These are phyloP conservation scores for Plagiodera versicolora DNA, from an alignment of 2,888 invertebrate species.

Conservation along the genomic window DNA sequence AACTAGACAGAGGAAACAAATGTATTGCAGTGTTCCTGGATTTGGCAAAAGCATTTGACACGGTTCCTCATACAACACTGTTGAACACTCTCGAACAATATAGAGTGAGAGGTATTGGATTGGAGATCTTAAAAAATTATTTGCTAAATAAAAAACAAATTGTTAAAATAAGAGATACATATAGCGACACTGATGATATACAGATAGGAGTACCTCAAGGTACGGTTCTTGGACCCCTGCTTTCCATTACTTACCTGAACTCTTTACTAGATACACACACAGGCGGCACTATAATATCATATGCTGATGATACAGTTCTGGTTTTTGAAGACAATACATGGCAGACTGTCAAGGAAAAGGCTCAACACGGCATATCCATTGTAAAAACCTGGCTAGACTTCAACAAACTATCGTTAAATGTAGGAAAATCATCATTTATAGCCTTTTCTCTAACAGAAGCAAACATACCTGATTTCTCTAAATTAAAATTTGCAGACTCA, in stretches of 20 bases:
- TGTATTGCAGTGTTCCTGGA: not conserved
- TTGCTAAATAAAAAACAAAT: not conserved
- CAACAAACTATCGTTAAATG: not conserved
- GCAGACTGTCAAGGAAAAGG: not conserved
- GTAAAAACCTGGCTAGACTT: not conserved
- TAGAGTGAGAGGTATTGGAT: not conserved
- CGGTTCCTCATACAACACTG: not conserved
- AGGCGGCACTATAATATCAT: slow-evolving; percentile 4
- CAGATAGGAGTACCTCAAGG: not conserved
- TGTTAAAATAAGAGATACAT: not conserved
- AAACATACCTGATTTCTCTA: not conserved
- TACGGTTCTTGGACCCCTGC: not conserved
- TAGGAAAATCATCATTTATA: not conserved
- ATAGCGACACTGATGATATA: not conserved
- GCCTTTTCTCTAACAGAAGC: not conserved
- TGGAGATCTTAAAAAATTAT: not conserved
- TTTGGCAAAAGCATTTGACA: not conserved
- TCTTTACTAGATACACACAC: not conserved
- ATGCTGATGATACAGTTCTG: not conserved
- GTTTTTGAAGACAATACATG: not conserved
- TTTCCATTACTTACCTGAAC: not conserved
- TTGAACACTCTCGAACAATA: not conserved
- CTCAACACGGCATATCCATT: slow-evolving; percentile 2
- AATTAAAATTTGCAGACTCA: not conserved
- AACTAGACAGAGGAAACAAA: not conserved